Percentiles rank a stretch among this genome's conserved stretches.
These are phyloP conservation scores for Octodonta nipae DNA, from an alignment of 2,888 invertebrate species.

Conservation along the genomic window DNA sequence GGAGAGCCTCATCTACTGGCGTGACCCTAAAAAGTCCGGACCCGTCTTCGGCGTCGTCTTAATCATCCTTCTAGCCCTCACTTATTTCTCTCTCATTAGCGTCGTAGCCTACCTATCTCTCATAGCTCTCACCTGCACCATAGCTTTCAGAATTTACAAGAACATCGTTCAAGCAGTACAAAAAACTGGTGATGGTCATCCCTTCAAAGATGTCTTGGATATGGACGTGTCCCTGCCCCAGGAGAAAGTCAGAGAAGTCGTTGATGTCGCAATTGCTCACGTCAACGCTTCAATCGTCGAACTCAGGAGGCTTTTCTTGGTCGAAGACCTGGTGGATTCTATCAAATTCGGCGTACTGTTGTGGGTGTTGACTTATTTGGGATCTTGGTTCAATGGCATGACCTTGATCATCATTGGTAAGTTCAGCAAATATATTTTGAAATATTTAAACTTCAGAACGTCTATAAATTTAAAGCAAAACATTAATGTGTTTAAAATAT, in stretches of 20 bases:
- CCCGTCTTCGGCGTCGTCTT: conserved; percentile 84
- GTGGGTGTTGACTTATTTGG: conserved; percentile 94
- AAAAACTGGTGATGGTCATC: conserved; percentile 92
- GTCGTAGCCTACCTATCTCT: conserved; percentile 88
- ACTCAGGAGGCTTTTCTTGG: conserved; percentile 84
- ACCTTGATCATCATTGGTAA: conserved; percentile 90
- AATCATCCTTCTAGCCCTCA: conserved; percentile 80
- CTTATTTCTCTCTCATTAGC: conserved; percentile 88
- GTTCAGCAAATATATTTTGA: too few species aligned
- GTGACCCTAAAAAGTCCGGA: conserved; percentile 87
- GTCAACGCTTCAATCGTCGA: conserved; percentile 69
- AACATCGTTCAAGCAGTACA: conserved; percentile 88
- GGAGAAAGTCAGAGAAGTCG: conserved; percentile 65
- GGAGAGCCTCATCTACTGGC: conserved; percentile 95
- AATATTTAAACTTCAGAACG: too few species aligned
- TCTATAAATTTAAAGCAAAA: too few species aligned
- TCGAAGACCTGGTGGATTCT: conserved; percentile 92
- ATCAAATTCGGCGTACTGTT: conserved; percentile 88
- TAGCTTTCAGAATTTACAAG: conserved; percentile 92
- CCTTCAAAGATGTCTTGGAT: conserved; percentile 87
- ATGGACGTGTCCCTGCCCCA: conserved; percentile 75
- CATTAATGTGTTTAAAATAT: too few species aligned
- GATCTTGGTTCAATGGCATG: conserved; percentile 98
- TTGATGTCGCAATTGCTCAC: conserved; percentile 76
- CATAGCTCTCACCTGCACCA: conserved; percentile 69